Evolutionary conservation across 1,140 invertebrate genomes (phyloP), one percentile per base, ranked within the genome.

Genomic region (Phthorimaea operculella): DNA sequence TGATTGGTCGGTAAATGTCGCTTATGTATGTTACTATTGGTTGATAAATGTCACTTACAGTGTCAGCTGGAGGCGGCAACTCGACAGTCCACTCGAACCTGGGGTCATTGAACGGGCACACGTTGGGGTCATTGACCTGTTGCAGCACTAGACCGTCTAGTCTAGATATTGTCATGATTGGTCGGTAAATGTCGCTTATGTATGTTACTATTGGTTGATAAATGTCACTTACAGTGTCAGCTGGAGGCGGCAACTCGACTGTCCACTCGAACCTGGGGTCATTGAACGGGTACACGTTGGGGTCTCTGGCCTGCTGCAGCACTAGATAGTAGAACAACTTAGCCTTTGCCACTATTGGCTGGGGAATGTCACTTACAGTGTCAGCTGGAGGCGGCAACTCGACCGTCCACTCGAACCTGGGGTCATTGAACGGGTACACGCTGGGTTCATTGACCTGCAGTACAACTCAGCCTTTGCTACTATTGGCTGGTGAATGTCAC

Each of bases 311-410:
- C 6, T 45, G 69, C 71, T 91, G 90, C 1, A 90, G 59, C 2
- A 89, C 33, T 6, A 90, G 57, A 4, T 87, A 87, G 62, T 90
- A 91, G 52, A 90, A 81, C n/a, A n/a, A n/a, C n/a, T n/a, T n/a
- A n/a, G n/a, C n/a, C n/a, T n/a, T n/a, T n/a, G n/a, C n/a, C n/a
- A n/a, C n/a, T n/a, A n/a, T n/a, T n/a, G n/a, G n/a, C n/a, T n/a
- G n/a, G n/a, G n/a, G n/a, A n/a, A n/a, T n/a, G n/a, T n/a, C n/a
- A n/a, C n/a, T n/a, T n/a, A n/a, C n/a, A n/a, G n/a, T n/a, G n/a
- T n/a, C n/a, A n/a, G n/a, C n/a, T n/a, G n/a, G n/a, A n/a, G n/a
- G n/a, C n/a, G n/a, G n/a, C n/a, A n/a, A n/a, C n/a, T n/a, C n/a
- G n/a, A n/a, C n/a, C n/a, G n/a, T n/a, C n/a, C n/a, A n/a, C n/a